phyloP scores from a whole-genome alignment of 2,113 vertebrate species.

The Sinocyclocheilus anshuiensis region DNA sequence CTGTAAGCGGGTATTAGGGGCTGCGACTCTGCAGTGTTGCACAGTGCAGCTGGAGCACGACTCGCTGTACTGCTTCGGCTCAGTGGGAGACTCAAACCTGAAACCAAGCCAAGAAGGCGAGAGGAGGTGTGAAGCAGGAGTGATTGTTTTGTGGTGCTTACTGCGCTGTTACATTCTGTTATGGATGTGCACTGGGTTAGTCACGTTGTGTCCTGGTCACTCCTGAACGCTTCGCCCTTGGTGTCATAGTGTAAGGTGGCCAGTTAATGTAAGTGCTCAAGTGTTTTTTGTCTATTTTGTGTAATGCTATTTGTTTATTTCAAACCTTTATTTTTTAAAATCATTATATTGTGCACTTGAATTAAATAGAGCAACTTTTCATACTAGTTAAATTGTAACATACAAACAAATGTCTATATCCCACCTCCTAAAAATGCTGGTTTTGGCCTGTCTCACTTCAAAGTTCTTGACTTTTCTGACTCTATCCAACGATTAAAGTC shows the following conservation, averaged over 20 bases:
- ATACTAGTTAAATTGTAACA: background rate
- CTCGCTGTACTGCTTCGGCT: conserved; percentile 16
- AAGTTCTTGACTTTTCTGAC: background rate
- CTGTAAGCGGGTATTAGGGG: conserved; percentile 21
- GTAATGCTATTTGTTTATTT: conserved; percentile 3
- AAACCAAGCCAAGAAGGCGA: conserved; percentile 37
- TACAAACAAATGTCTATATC: background rate
- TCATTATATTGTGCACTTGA: background rate
- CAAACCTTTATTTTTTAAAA: background rate
- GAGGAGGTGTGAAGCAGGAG: conserved; percentile 25
- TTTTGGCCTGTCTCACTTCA: background rate
- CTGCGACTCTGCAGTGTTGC: conserved; percentile 31
- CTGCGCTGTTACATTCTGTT: background rate
- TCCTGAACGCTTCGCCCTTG: background rate
- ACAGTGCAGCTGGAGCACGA: conserved; percentile 49
- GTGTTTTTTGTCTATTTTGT: background rate
- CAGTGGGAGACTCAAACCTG: conserved; percentile 16
- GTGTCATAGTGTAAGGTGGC: background rate
- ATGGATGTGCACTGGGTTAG: conserved; percentile 2
- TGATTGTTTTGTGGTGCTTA: background rate
- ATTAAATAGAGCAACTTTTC: background rate
- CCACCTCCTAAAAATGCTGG: background rate
- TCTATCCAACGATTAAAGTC: background rate
- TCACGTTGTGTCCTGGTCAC: background rate
- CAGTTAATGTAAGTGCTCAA: background rate